phyloP scores from a whole-genome alignment of 2,888 invertebrate species.

The Chaitophorus viminalis region DNA sequence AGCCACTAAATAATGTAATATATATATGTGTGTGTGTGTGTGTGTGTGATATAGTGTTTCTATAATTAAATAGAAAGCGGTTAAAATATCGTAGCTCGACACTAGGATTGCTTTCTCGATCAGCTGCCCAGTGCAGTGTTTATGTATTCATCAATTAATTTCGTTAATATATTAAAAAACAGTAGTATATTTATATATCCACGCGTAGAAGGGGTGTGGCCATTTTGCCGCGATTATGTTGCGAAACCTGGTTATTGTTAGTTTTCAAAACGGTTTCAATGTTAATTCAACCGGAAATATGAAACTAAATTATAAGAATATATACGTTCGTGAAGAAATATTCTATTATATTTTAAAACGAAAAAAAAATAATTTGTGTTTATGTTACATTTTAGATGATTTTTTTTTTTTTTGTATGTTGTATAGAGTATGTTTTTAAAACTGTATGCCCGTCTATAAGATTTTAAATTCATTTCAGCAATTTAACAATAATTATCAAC shows the following conservation, averaged over 20 bases:
- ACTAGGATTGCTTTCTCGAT: conserved; percentile 57
- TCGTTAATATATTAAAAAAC: conserved; percentile 6
- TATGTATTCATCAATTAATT: neutral
- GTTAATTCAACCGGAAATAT: neutral
- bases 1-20: neutral
- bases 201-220: conserved; percentile 6
- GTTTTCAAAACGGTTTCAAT: neutral
- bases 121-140: neutral
- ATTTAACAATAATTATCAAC: neutral
- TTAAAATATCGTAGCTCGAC: conserved; percentile 23
- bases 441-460: no score
- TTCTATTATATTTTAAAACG: neutral
- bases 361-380: no score
- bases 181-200: neutral
- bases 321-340: neutral
- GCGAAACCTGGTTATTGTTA: neutral
- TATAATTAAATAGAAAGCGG: conserved; percentile 61
- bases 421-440: no score
- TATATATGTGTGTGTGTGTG: neutral
- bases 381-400: no score
- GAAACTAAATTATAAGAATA: neutral
- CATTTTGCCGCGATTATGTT: neutral
- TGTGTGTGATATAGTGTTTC: conserved; percentile 40
- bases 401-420: no score
- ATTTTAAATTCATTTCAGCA: no score